A percentile compares a stretch with the other conserved stretches of the same genome.
These are phyloP conservation scores for Petrocephalus schoutedeni DNA, from an alignment of 2,797 vertebrate genomes.

Conservation along the genomic window DNA sequence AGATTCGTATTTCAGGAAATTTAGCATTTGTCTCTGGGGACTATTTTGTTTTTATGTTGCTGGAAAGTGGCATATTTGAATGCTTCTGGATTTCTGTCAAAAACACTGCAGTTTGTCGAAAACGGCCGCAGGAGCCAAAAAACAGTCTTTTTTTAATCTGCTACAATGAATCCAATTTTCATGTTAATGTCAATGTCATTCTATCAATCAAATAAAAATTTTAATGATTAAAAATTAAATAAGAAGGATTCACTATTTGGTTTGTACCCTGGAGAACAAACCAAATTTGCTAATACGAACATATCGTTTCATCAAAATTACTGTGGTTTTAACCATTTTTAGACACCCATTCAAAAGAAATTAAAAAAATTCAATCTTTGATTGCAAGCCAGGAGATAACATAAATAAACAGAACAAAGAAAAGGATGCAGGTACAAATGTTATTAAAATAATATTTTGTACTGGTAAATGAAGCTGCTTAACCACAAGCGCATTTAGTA, in stretches of 20 bases:
- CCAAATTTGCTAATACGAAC: not conserved
- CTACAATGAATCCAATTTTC: not conserved
- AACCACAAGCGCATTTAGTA: not conserved
- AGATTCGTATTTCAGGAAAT: not conserved
- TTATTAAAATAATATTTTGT: not conserved
- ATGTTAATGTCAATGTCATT: not conserved
- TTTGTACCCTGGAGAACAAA: not conserved
- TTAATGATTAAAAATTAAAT: not conserved
- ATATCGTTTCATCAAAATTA: not conserved
- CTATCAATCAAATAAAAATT: not conserved
- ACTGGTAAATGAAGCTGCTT: not conserved
- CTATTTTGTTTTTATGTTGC: not conserved
- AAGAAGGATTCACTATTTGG: not conserved
- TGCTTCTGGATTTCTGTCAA: not conserved
- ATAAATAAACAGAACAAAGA: not conserved
- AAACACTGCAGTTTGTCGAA: constrained; percentile 1
- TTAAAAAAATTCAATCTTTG: not conserved
- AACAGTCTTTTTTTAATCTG: not conserved
- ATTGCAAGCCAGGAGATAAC: not conserved
- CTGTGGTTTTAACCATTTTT: not conserved
- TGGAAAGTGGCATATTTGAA: not conserved
- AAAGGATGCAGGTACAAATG: not conserved
- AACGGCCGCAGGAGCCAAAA: not conserved
- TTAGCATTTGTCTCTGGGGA: not conserved
- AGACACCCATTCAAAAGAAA: not conserved